These are phyloP conservation scores for Myrmecophaga tridactyla DNA, from an alignment of 2,113 vertebrate genomes.

Conservation along the genomic window DNA sequence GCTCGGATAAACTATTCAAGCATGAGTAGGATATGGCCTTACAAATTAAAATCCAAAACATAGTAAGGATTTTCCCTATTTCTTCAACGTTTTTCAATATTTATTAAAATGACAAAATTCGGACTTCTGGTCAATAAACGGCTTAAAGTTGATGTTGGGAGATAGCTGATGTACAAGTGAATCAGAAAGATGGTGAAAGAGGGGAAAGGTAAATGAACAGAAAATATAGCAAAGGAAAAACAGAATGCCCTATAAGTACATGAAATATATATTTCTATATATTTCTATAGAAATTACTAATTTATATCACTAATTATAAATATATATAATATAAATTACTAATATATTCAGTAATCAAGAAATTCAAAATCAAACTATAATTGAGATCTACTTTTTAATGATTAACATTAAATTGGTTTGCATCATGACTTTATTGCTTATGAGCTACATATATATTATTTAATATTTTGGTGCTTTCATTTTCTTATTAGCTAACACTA, in stretches of 20 bases:
- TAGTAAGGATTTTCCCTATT: not conserved
- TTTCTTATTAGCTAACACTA: not conserved
- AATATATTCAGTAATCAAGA: not conserved
- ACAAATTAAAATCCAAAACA: not conserved
- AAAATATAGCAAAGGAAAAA: not conserved
- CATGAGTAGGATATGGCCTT: not conserved
- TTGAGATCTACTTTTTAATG: not conserved
- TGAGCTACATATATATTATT: not conserved
- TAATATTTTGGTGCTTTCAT: not conserved
- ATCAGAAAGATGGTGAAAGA: not conserved
- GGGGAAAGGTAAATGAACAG: not conserved
- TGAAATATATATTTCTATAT: too few relatives aligned
- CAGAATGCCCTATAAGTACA: not conserved
- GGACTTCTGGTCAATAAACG: not conserved
- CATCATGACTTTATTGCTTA: not conserved
- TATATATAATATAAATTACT: too few relatives aligned
- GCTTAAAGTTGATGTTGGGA: not conserved
- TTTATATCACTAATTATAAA: too few relatives aligned
- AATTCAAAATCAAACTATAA: not conserved
- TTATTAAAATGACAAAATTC: not conserved
- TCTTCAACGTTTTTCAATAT: not conserved
- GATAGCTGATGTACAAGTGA: not conserved
- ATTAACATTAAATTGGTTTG: not conserved
- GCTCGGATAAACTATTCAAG: not conserved
- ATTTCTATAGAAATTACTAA: too few relatives aligned